Base-by-base conservation (phyloP, 2,113 vertebrate species). In the Ammodytes dubius region DNA sequence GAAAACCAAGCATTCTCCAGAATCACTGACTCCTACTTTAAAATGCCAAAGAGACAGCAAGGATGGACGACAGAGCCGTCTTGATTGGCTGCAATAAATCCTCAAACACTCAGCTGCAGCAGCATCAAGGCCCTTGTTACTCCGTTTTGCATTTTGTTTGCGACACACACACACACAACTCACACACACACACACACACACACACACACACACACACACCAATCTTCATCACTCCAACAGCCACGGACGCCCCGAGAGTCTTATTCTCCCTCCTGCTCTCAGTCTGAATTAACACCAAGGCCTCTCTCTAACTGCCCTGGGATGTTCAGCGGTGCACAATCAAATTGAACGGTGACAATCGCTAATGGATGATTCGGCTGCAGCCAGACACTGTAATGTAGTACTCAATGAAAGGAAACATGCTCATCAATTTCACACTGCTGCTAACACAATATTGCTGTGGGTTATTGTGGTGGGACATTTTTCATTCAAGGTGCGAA, bases 391-490 rank as follows among this genome's bases (percentile, higher is more conserved):
- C 77, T 81, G 86, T 93, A 93, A 94, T 93, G 90, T 86, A 83
- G 85, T 87, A 86, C 90, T 94, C 92, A 88, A 92, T 93, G 91
- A 92, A 93, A 91, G 91, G 89, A 92, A 93, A 93, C 91, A 90
- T 83, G 85, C 90, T 93, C 93, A 94, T 94, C 93, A 92, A 94
- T 94, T 94, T 92, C 91, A 91, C 92, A 91, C 87, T 86, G 90
- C 79, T 83, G 91, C 92, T 92, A 94, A 93, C 92, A 91, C 91
- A 94, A 94, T 92, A 92, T 91, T 92, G 93, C 92, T 86, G 87
- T 85, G 79, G 87, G 91, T 92, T 92, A 90, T 93, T 92, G 91
- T 93, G 83, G 88, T 61, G 88, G 89, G 86, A 89, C 90, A 91
- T 94, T 94, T 93, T 90, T 94, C 92, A 93, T 93, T 92, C 91